Percentiles rank a stretch among this genome's conserved stretches.
Conservation (phyloP, 2,888 invertebrate genomes). For the Acanthosepion pharaonis region DNA sequence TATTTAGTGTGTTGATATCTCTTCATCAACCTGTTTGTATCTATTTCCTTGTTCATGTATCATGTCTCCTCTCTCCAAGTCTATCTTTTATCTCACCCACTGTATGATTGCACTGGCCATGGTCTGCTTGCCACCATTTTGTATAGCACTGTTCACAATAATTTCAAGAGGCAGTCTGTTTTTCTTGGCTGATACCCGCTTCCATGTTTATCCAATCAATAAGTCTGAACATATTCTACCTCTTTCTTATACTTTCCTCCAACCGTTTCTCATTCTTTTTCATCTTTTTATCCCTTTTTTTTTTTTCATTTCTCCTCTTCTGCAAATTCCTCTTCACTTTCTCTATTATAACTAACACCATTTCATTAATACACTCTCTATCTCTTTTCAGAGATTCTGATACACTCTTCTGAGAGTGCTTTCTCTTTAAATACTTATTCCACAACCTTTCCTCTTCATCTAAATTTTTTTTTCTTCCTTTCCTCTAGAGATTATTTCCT, state of each 20-base stretch:
- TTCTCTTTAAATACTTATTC: not conserved
- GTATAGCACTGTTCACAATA: not conserved
- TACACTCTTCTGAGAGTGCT: not conserved
- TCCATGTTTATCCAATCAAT: conserved; percentile 20
- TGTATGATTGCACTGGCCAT: not conserved
- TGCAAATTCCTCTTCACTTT: too few species aligned
- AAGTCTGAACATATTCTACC: not conserved
- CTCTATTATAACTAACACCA: not conserved
- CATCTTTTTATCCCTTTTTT: not conserved
- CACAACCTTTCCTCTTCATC: not conserved
- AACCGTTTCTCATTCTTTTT: not conserved
- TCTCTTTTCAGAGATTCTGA: not conserved
- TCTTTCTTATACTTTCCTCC: not conserved
- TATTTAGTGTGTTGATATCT: too few species aligned
- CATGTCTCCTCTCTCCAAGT: not conserved
- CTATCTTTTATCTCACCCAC: not conserved
- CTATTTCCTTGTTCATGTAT: not conserved
- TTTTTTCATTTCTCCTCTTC: not conserved
- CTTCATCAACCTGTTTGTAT: too few species aligned
- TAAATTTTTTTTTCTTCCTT: not conserved
- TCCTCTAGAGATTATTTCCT: not conserved
- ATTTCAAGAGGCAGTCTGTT: not conserved
- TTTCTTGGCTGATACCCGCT: not conserved
- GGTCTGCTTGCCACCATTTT: conserved; percentile 21
- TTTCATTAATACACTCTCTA: not conserved